A percentile compares a stretch with the other conserved stretches of the same genome.
Evolutionary conservation across 2,888 invertebrate genomes (phyloP).

Genomic region (Cephus spinipes): DNA sequence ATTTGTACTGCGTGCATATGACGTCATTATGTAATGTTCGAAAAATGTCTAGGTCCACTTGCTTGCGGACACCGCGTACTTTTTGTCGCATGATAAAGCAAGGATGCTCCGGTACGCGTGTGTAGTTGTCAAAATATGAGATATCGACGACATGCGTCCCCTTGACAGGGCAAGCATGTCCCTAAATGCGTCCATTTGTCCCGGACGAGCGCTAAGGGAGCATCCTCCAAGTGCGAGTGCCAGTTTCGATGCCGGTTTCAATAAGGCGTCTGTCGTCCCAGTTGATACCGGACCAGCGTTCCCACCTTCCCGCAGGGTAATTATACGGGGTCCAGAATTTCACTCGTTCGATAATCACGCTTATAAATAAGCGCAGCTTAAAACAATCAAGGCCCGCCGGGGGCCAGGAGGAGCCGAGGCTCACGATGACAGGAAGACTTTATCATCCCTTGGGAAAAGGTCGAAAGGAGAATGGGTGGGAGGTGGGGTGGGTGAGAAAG

Average conservation of each 20-base stretch:
- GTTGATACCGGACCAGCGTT: background rate
- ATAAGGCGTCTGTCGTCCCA: background rate
- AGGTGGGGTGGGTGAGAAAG: background rate
- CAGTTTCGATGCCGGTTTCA: background rate
- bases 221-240: background rate
- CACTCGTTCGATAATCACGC: slow-evolving; percentile 3
- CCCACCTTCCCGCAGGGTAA: slow-evolving; percentile 10
- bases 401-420: background rate
- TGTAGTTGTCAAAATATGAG: slow-evolving; percentile 41
- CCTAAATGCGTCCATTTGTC: slow-evolving; percentile 48
- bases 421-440: slow-evolving; percentile 4
- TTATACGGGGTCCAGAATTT: slow-evolving; percentile 6
- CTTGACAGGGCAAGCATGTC: slow-evolving; percentile 47
- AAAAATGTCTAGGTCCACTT: background rate
- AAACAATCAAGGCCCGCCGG: background rate
- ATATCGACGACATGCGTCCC: slow-evolving; percentile 47
- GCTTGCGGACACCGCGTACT: background rate
- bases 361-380: slow-evolving; percentile 5
- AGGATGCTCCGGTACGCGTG: background rate
- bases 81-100: background rate
- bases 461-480: background rate
- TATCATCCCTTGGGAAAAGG: background rate
- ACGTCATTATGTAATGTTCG: background rate
- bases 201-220: slow-evolving; percentile 10
- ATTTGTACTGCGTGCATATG: too few relatives aligned